These are phyloP conservation scores for Carassius carassius DNA, from an alignment of 2,113 vertebrate species.

Conservation along the genomic window DNA sequence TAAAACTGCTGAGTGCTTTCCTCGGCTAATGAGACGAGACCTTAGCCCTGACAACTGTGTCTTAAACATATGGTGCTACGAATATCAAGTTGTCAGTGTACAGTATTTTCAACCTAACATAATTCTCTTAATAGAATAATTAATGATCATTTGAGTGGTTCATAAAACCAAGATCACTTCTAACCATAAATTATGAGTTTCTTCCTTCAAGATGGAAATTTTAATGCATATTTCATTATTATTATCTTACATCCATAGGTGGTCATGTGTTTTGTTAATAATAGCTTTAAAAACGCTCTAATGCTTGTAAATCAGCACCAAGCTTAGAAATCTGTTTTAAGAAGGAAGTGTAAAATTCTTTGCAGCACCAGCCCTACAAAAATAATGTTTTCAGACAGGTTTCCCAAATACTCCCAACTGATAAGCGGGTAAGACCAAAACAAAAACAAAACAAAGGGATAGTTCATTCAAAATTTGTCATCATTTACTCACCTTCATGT, in stretches of 20 bases:
- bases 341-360: not conserved
- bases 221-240: slow-evolving; percentile 22
- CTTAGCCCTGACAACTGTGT: slow-evolving; percentile 13
- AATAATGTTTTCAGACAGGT: too few species aligned
- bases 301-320: not conserved
- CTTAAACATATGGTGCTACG: slow-evolving; percentile 23
- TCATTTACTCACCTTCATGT: too few species aligned
- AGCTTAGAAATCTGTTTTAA: not conserved
- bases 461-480: too few species aligned
- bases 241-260: not conserved
- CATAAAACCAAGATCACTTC: not conserved
- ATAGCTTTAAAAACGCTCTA: not conserved
- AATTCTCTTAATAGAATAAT: slow-evolving; percentile 31
- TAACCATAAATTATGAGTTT: not conserved
- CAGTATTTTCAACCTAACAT: slow-evolving; percentile 16
- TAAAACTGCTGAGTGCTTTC: slow-evolving; percentile 29
- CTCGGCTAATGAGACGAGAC: slow-evolving; percentile 3
- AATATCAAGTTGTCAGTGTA: slow-evolving; percentile 24
- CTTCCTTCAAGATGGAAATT: not conserved
- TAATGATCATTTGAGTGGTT: slow-evolving; percentile 5
- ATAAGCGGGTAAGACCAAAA: too few species aligned
- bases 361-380: not conserved
- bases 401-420: too few species aligned
- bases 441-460: too few species aligned
- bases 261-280: not conserved